Evolutionary conservation across 2,113 vertebrate species (phyloP).

Genomic region (Ctenomys sociabilis): DNA sequence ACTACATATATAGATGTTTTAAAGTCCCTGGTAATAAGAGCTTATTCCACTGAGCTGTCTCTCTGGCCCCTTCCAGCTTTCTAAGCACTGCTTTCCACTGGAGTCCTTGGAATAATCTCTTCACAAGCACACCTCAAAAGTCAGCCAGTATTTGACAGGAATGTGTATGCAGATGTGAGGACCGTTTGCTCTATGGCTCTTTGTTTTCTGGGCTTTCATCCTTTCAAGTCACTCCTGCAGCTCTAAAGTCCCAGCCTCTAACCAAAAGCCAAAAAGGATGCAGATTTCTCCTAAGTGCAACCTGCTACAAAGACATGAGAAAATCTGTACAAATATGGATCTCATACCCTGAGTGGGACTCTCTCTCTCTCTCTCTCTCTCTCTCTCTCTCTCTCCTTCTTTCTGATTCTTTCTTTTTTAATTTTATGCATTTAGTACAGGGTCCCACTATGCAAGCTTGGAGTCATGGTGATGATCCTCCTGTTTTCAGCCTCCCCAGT

Average conservation of each 20-base stretch:
- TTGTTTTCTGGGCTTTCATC: neutral
- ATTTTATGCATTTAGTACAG: no score
- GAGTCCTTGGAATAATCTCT: neutral
- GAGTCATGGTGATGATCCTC: no score
- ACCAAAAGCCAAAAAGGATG: neutral
- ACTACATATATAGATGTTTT: neutral
- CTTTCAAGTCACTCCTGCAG: neutral
- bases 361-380: neutral
- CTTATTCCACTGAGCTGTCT: no score
- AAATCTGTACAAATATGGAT: neutral
- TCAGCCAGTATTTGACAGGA: neutral
- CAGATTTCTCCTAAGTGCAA: neutral
- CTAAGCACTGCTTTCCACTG: neutral
- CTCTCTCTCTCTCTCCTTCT: no score
- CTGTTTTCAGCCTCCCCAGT: no score
- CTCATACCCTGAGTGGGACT: neutral
- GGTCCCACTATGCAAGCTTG: no score
- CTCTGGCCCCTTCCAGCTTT: neutral
- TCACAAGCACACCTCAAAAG: neutral
- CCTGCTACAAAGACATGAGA: neutral
- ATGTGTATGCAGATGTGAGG: neutral
- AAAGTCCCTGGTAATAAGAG: neutral
- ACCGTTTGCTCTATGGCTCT: neutral
- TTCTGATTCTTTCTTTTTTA: no score
- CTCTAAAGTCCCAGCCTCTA: neutral